A percentile compares a stretch with the other conserved stretches of the same genome.
Evolutionary conservation across 2,113 vertebrate genomes (phyloP).

Genomic region (Myiozetetes cayanensis): DNA sequence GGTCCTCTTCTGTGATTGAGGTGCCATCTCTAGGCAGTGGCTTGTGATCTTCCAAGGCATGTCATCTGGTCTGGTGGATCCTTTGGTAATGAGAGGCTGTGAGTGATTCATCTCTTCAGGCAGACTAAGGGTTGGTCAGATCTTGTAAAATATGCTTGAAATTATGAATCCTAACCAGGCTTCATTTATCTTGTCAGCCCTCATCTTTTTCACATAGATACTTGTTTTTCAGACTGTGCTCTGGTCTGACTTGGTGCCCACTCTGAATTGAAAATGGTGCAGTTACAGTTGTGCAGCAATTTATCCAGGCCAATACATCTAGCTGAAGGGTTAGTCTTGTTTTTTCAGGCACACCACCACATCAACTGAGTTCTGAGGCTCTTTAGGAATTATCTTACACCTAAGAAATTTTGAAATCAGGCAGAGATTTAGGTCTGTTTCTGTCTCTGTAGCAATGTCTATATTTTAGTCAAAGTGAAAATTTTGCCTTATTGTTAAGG

Average conservation of each 20-base stretch:
- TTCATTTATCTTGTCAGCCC: neutral
- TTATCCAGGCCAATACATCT: neutral
- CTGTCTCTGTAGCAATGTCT: neutral
- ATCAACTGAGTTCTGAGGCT: neutral
- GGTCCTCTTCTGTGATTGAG: neutral
- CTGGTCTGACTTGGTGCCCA: neutral
- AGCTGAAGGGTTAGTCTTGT: neutral
- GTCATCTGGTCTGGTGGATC: neutral
- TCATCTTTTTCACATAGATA: neutral
- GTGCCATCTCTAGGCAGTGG: neutral
- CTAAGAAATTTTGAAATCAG: neutral
- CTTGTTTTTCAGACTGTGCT: neutral
- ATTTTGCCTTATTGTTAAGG: neutral
- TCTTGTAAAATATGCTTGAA: neutral
- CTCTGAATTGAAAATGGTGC: neutral
- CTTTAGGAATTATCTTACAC: neutral
- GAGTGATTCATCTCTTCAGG: neutral
- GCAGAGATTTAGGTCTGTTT: neutral
- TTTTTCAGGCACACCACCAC: neutral
- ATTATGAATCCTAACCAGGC: neutral
- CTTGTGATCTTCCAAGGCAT: neutral
- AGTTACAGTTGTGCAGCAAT: fast-evolving
- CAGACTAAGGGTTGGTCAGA: neutral
- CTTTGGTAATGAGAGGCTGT: neutral
- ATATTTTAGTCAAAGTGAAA: neutral